A percentile compares a stretch with the other conserved stretches of the same genome.
Evolutionary conservation across 2,113 vertebrate genomes (phyloP).

Genomic region (human): DNA sequence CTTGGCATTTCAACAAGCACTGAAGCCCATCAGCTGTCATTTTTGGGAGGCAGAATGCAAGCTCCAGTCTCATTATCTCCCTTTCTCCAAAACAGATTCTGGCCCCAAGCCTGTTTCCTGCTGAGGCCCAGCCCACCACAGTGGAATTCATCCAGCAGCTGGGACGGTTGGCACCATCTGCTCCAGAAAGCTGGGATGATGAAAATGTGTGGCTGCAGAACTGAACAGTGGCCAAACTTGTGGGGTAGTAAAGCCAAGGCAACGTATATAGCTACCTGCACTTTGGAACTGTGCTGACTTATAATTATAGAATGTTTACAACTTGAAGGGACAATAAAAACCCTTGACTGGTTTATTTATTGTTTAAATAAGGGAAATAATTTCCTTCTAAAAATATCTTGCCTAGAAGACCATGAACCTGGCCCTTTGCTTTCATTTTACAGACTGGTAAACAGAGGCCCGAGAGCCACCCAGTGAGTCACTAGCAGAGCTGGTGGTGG

Average conservation of each 20-base stretch:
- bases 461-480: neutral
- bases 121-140: too few species aligned
- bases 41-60: neutral
- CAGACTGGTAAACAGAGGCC: neutral
- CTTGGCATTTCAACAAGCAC: neutral
- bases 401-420: neutral
- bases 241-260: neutral
- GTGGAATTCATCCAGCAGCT: neutral
- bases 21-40: neutral
- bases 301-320: neutral
- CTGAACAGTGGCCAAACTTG: neutral
- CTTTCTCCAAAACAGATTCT: neutral
- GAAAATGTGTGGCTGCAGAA: neutral
- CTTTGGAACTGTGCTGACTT: neutral
- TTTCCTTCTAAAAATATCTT: neutral
- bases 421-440: neutral
- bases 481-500: neutral
- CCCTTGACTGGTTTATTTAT: neutral
- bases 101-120: neutral
- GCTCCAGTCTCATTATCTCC: neutral
- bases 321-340: neutral
- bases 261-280: neutral
- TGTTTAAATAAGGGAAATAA: neutral
- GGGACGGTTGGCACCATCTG: rapidly evolving
- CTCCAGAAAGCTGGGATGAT: neutral